A percentile compares a stretch with the other conserved stretches of the same genome.
phyloP scores from a whole-genome alignment of 2,888 invertebrate genomes.

The Auanema sp. region DNA sequence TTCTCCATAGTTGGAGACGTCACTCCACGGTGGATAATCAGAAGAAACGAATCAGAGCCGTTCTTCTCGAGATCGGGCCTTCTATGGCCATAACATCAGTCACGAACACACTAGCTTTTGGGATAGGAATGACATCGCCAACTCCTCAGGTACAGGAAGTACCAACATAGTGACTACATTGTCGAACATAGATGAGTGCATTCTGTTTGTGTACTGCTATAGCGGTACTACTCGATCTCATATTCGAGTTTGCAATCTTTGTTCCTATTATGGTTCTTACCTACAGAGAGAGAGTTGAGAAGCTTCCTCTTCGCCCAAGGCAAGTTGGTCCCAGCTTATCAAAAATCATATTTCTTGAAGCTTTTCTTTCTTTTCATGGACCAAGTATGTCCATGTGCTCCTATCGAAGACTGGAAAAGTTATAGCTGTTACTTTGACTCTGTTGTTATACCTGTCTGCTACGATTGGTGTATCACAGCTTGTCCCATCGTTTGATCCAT shows the following conservation, averaged over 20 bases:
- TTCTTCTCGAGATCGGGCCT: slow-evolving; percentile 41
- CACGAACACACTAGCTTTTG: slow-evolving; percentile 47
- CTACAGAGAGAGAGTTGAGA: slow-evolving; percentile 32
- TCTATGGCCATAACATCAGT: slow-evolving; percentile 48
- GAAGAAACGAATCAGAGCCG: slow-evolving; percentile 24
- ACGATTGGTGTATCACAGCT: slow-evolving; percentile 44
- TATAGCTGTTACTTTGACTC: slow-evolving; percentile 34
- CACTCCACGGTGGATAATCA: slow-evolving; percentile 1
- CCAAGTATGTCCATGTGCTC: slow-evolving; percentile 20
- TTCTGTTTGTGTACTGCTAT: slow-evolving; percentile 59
- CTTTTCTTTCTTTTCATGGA: slow-evolving; percentile 17
- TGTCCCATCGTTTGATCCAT: slow-evolving; percentile 53
- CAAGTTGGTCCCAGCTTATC: background rate
- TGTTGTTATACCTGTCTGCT: slow-evolving; percentile 30
- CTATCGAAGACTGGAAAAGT: slow-evolving; percentile 38
- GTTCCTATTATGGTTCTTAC: slow-evolving; percentile 43
- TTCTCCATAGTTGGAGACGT: slow-evolving; percentile 44
- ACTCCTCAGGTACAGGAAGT: slow-evolving; percentile 27
- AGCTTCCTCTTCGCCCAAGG: background rate
- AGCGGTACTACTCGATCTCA: slow-evolving; percentile 54
- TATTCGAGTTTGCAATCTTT: slow-evolving; percentile 55
- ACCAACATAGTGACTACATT: background rate
- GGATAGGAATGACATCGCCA: slow-evolving; percentile 43
- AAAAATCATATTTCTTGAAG: background rate
- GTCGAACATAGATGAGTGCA: slow-evolving; percentile 37